Base-by-base conservation (phyloP, 2,888 invertebrate genomes). In the Amphipyra berbera region DNA sequence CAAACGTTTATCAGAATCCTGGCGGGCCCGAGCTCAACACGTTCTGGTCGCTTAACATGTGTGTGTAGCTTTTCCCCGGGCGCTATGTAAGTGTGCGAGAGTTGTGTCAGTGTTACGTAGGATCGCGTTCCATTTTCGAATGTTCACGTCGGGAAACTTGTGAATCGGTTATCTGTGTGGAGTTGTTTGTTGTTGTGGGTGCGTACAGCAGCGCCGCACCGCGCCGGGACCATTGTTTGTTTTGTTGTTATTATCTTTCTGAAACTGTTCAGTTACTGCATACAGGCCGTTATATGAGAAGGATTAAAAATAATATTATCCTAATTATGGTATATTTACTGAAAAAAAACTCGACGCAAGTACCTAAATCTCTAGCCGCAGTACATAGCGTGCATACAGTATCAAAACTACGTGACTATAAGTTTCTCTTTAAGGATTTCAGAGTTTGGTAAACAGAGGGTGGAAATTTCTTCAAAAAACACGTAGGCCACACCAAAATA, bases 131-230 rank as follows among this genome's bases (percentile, higher is more conserved):
- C 88, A 90, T 90, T 92, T 91, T 88, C 86, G 74, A 86, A 83
- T 83, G 85, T 77, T 81, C 81, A 78, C 82, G 84, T 86, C 84
- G 89, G 83, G 87, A 84, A 91, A 90, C 83, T 91, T 92, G 92
- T 93, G 93, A 94, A 94, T 94, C 83, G 92, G 88, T 82, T 90
- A 83, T 82, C 78, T 90, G 91, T 92, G 92, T 92, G 89, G 69
- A 73, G 82, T 76, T 85, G 86, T 84, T 82, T 83, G 85, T 81
- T 82, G 78, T 79, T 79, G 86, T 86, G 85, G 83, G 87, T 82
- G 90, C 88, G 90, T 86, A 85, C 84, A 78, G 84, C 78, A 85
- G 82, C 84, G 80, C 82, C 81, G 82, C 80, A 82, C 83, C 55
- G 61, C 80, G 61, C 83, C 65, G 60, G 60, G 55, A 54, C 80